Percentiles rank a stretch among this genome's conserved stretches.
Conservation (phyloP, 2,888 invertebrate species). For the Fissipunctia ypsillon region DNA sequence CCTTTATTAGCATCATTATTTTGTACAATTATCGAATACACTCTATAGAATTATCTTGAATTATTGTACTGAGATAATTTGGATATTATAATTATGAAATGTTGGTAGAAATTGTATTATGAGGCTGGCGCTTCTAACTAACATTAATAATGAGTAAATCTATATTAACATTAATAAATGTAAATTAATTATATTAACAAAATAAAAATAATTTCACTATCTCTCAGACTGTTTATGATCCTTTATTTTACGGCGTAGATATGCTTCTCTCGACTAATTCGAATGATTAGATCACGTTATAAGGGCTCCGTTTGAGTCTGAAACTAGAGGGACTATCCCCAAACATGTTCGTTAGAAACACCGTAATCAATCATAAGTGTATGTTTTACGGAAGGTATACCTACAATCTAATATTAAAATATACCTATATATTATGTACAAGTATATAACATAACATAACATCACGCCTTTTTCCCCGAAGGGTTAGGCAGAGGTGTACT, state of each 20-base stretch:
- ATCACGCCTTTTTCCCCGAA: too few species aligned
- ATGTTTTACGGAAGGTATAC: too few species aligned
- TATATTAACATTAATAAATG: too few species aligned
- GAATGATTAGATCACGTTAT: neutral
- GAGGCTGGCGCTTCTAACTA: neutral
- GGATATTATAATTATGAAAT: neutral
- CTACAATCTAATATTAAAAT: too few species aligned
- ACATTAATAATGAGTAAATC: too few species aligned
- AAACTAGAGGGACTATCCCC: neutral
- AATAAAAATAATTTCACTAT: neutral
- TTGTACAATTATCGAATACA: constrained; percentile 56
- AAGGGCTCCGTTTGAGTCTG: neutral
- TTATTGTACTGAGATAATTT: constrained; percentile 4
- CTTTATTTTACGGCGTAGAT: neutral
- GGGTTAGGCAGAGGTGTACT: too few species aligned
- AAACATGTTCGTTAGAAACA: neutral
- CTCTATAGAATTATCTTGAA: constrained; percentile 44
- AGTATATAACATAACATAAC: too few species aligned
- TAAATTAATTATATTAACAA: neutral
- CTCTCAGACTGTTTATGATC: neutral
- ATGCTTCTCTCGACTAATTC: neutral
- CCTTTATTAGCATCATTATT: constrained; percentile 60
- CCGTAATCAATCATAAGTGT: too few species aligned
- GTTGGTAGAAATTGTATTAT: neutral
- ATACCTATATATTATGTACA: too few species aligned